Evolutionary conservation across 1,140 invertebrate genomes (phyloP), one percentile per base, ranked within the genome.

Genomic region (Diabrotica virgifera): DNA sequence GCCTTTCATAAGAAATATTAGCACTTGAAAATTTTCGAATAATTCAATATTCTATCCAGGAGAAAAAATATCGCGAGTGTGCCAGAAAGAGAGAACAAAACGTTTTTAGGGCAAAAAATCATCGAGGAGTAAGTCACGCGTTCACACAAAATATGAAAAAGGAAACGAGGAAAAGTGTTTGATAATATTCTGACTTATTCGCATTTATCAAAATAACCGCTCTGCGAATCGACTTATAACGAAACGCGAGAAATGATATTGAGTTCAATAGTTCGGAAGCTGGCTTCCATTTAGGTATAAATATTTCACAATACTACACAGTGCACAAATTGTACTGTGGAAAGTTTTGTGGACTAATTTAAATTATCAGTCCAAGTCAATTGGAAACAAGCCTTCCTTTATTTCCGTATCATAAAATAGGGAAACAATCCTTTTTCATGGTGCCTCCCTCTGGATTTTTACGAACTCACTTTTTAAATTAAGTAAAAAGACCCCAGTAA

Each of bases 121-220:
- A 46, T 46, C 40, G 40, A 46, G 40, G n/a, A 46, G 8, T 46
- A 46, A 46, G 40, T 46, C 40, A 46, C 40, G 40, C 40, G 40
- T 46, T 46, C 40, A 46, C 40, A 46, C 40, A 46, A 46, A 46
- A 46, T 46, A 46, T 46, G 40, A 46, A n/a, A 46, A 46, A 46
- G 40, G 40, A 46, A 46, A 46, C 40, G 40, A 6, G 40, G 8
- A 10, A 46, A 46, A 46, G 40, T 46, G 40, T 46, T 46, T 46
- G 40, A 46, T 46, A 46, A 46, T 46, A 46, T 46, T 46, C n/a
- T n/a, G 40, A 46, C 40, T 46, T 46, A 46, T 46, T 46, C 40
- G 40, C 40, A 46, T 46, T 46, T 46, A 46, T 46, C 40, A 46
- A 46, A 46, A 46, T 46, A 46, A 46, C 40, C 40, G 40, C 40